These are phyloP conservation scores for Cygnus atratus DNA, from an alignment of 2,113 vertebrate genomes.

Conservation along the genomic window DNA sequence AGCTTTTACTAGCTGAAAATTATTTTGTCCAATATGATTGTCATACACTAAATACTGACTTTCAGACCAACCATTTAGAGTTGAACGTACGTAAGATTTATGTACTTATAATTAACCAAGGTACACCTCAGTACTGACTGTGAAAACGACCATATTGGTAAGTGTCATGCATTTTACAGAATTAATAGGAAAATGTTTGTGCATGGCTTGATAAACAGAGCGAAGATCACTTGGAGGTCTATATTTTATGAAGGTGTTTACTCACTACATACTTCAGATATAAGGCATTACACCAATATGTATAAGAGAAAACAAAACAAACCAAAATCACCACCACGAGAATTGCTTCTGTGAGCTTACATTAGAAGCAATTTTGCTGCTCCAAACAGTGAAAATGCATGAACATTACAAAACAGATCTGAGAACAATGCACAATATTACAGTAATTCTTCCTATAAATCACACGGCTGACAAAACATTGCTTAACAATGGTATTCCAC, in stretches of 20 bases:
- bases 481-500: neutral
- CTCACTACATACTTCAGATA: neutral
- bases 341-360: neutral
- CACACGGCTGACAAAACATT: neutral
- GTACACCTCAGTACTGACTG: neutral
- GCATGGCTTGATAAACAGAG: neutral
- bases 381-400: neutral
- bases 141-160: neutral
- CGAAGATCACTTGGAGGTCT: neutral
- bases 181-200: neutral
- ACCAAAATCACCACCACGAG: neutral
- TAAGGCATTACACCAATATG: neutral
- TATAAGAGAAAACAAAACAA: neutral
- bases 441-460: neutral
- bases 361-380: neutral
- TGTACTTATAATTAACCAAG: neutral
- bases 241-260: neutral
- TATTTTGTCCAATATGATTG: neutral
- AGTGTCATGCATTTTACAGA: neutral
- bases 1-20: neutral
- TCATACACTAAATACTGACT: neutral
- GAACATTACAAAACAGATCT: neutral
- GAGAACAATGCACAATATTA: neutral
- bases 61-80: neutral
- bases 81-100: neutral